Evolutionary conservation across 2,888 invertebrate genomes (phyloP).

Genomic region (Drosophila ochracea): DNA sequence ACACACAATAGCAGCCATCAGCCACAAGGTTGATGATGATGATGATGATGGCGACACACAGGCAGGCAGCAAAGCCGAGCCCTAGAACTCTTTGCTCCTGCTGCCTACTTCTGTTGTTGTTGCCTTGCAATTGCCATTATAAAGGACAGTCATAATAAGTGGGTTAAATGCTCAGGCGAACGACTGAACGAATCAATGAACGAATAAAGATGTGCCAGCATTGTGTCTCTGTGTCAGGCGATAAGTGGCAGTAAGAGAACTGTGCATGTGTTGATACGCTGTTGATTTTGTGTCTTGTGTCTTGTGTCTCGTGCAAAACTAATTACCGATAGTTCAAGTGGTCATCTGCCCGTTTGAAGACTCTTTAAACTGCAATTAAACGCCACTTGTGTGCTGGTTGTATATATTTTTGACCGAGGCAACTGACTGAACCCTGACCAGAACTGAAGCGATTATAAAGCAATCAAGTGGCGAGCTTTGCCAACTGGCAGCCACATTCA

Average conservation of each 20-base stretch:
- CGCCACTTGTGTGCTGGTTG: conserved; percentile 42
- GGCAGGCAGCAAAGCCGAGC: conserved; percentile 36
- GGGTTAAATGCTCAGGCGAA: conserved; percentile 71
- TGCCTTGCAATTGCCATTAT: conserved; percentile 65
- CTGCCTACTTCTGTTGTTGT: conserved; percentile 7
- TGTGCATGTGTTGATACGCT: conserved; percentile 62
- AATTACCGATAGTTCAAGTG: conserved; percentile 74
- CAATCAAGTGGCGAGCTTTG: conserved; percentile 63
- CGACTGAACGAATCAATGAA: conserved; percentile 5
- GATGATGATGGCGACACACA: conserved; percentile 44
- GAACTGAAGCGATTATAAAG: conserved; percentile 70
- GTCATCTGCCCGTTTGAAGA: conserved; percentile 50
- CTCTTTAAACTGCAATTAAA: conserved; percentile 77
- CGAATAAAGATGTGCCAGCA: conserved; percentile 5
- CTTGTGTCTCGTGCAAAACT: conserved; percentile 60
- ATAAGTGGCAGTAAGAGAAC: conserved; percentile 27
- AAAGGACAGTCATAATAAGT: conserved; percentile 80
- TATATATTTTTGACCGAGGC: conserved; percentile 6
- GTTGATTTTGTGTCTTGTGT: conserved; percentile 73
- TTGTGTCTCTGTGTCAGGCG: conserved; percentile 61
- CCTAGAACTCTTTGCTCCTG: conserved; percentile 10
- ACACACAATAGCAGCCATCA: conserved; percentile 37
- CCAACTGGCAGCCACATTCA: conserved; percentile 41
- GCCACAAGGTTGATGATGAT: conserved; percentile 34
- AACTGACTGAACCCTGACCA: conserved; percentile 9